Evolutionary conservation across 2,113 vertebrate species (phyloP), one percentile per base, ranked within the genome.

Genomic region (Eonycteris spelaea): DNA sequence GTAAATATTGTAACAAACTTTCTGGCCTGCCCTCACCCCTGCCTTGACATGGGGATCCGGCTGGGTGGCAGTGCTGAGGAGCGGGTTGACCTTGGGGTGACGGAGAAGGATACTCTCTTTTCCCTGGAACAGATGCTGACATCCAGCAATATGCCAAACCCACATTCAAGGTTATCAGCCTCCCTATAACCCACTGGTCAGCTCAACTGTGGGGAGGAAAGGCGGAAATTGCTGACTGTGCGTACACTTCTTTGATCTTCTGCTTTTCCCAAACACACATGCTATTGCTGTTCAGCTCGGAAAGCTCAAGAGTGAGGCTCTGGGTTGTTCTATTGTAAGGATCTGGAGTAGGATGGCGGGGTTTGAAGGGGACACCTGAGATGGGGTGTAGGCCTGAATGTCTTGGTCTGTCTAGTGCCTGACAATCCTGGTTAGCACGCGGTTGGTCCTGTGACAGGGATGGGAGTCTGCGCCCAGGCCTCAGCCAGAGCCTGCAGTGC

Each of bases 351-450:
- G 43, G 40, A 14, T 74, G 67, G 8, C 21, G 43, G 55, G 24
- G 4, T 3, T 6, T 53, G 6, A 9, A 6, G 6, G 16, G 21
- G 13, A 45, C 35, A 22, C 28, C 8, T 74, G 22, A 40, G 40
- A 33, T 16, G 5, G 12, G 26, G 10, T 61, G 4, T 4, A 33
- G 74, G 16, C 33, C 38, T 82, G 43, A 70, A 63, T 21, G 43
- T 24, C 15, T 3, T 10, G 13, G 22, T 43, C 38, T 88, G 57
- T 45, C 40, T 59, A 16, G 71, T 0, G 1, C 1, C 0, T 33
- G 51, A 59, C 55, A 12, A 12, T 74, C 70, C 45, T 51, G 15
- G 43, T 43, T 63, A 80, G 73, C 30, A 75, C 68, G 30, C 0
- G 0, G 19, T 22, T 0, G 0, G 30, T 19, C 35, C 87, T 28